Base-by-base conservation (phyloP, 1,140 invertebrate genomes). In the Pachyrhynchus sulphureomaculatus region DNA sequence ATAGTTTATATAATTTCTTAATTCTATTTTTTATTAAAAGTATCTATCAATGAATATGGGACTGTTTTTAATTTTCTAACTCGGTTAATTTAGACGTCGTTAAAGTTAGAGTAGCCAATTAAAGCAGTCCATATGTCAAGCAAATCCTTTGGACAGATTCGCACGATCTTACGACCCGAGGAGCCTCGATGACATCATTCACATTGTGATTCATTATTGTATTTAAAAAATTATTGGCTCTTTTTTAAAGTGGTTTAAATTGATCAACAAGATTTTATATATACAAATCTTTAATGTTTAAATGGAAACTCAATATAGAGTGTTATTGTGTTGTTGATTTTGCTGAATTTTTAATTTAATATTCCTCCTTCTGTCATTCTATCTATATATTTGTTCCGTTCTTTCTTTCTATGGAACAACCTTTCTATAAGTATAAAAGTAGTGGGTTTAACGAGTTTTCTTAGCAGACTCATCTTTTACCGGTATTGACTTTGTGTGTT, bases 111-210 rank as follows among this genome's bases (percentile, higher is more conserved):
- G 34, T 17, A 17, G 34, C 12, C 34, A 37, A 37, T 37, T 37
- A 17, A 17, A 37, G 34, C 3, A 17, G 34, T 37, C 34, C 34
- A 37, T 17, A 37, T 37, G 34, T 37, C 34, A 17, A 37, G 34
- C 34, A 37, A 37, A 37, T 37, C 34, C 34, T 17, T n/a, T 37
- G 34, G 34, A 37, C 34, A 37, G 34, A 37, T 37, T 37, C 34
- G 34, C 34, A 37, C 34, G 34, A 37, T 37, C 34, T 37, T 17
- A 12, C 12, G 34, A 37, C 34, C 34, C 15, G 12, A n/a, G 12
- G 34, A 37, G 34, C 34, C 15, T n/a, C 12, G 34, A 37, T 37
- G 34, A 37, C 34, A 37, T 37, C 34, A 37, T 17, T 17, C 3
- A 12, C 2, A 13, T 37, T 37, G 34, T 37, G 34, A 37, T 37